Conservation (phyloP, 2,797 vertebrate genomes). For the Varecia variegata region DNA sequence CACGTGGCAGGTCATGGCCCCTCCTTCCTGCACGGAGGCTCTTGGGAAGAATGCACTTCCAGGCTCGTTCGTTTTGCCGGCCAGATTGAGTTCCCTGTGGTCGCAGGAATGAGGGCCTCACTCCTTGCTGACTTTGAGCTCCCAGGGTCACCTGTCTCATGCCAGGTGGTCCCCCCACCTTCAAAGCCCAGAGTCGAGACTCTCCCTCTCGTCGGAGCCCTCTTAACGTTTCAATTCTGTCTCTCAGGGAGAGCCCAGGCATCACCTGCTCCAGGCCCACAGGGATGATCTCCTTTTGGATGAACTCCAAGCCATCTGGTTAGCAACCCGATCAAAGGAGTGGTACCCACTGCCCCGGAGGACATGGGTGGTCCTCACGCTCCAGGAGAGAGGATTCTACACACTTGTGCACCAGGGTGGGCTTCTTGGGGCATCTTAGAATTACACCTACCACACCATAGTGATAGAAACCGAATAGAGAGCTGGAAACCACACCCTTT, state of each 20-base stretch:
- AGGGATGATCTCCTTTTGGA: background rate
- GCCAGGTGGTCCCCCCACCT: background rate
- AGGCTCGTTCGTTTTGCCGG: accelerated
- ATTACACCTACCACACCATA: accelerated
- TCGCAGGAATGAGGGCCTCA: background rate
- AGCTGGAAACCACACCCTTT: background rate
- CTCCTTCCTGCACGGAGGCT: accelerated
- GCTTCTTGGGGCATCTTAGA: background rate
- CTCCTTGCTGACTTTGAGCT: background rate
- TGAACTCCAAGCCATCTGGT: background rate
- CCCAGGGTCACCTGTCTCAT: accelerated
- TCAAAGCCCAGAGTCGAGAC: background rate
- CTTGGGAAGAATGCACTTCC: accelerated
- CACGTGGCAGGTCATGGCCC: accelerated
- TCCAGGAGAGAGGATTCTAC: accelerated
- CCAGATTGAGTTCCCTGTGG: background rate
- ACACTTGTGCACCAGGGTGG: accelerated
- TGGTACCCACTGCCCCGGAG: accelerated
- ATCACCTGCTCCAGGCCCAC: background rate
- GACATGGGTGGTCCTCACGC: background rate
- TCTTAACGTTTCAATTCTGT: background rate
- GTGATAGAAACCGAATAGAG: background rate
- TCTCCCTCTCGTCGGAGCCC: accelerated
- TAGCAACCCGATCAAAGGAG: too few relatives aligned
- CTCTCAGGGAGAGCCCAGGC: background rate